Percentiles rank a stretch among this genome's conserved stretches.
These are phyloP conservation scores for Pristis pectinata DNA, from an alignment of 2,797 vertebrate species.

Conservation along the genomic window DNA sequence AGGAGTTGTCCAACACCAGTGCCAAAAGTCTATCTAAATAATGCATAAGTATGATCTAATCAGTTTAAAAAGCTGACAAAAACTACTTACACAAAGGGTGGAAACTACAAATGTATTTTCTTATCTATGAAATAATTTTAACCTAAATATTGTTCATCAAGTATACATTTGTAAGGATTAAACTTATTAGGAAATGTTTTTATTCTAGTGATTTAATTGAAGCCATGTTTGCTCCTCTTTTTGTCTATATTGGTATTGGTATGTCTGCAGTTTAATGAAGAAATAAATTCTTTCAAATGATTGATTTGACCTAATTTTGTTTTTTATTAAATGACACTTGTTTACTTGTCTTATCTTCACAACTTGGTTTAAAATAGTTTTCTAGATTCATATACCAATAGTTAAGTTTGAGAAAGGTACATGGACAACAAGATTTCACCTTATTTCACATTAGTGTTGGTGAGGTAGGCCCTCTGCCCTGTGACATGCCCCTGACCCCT, in stretches of 20 bases:
- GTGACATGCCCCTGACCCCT: too few relatives aligned
- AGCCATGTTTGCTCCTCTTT: background rate
- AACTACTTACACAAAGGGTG: background rate
- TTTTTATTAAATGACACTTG: background rate
- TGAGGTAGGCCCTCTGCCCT: background rate
- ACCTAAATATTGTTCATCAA: background rate
- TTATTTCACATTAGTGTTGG: background rate
- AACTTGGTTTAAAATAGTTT: background rate
- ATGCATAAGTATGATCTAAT: background rate
- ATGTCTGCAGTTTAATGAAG: background rate
- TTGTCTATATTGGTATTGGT: too few relatives aligned
- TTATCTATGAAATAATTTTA: background rate
- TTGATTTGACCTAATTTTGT: background rate
- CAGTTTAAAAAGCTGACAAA: background rate
- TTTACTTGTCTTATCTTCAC: background rate
- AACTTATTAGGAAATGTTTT: background rate
- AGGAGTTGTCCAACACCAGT: background rate
- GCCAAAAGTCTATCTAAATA: background rate
- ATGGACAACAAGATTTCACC: background rate
- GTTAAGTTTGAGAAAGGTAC: background rate
- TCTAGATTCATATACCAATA: background rate
- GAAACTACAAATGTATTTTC: background rate
- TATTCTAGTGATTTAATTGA: background rate
- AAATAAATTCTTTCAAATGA: background rate
- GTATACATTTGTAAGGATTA: background rate